These are phyloP conservation scores for Drosophila arizonae DNA, from an alignment of 1,140 invertebrate genomes.

Conservation along the genomic window DNA sequence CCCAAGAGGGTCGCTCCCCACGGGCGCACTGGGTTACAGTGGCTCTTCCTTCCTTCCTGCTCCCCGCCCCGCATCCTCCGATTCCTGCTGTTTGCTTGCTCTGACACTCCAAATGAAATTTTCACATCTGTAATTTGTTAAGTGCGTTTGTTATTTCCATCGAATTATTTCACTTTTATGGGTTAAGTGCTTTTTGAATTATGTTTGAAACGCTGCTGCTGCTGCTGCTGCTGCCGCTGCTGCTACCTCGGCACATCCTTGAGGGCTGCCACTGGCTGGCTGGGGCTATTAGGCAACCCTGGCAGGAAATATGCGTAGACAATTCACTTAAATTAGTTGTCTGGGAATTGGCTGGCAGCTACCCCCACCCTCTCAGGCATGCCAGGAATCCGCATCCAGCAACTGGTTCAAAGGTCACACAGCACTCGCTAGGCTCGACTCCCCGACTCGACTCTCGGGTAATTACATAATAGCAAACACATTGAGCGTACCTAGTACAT, in stretches of 20 bases:
- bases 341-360: slow-evolving; percentile 50
- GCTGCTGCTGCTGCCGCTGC: neutral
- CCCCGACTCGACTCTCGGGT: too few species aligned
- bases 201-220: slow-evolving; percentile 32
- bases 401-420: too few species aligned
- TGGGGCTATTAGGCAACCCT: slow-evolving; percentile 22
- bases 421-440: neutral
- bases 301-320: slow-evolving; percentile 46
- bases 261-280: slow-evolving; percentile 29
- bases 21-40: slow-evolving; percentile 28
- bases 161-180: slow-evolving; percentile 82
- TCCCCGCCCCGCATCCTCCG: slow-evolving; percentile 2
- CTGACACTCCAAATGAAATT: slow-evolving; percentile 78
- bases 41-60: neutral
- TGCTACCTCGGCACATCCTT: slow-evolving; percentile 29
- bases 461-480: too few species aligned
- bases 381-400: neutral
- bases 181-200: slow-evolving; percentile 82
- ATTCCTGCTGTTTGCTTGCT: neutral
- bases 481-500: too few species aligned
- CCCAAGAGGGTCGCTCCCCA: slow-evolving; percentile 38
- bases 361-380: too few species aligned
- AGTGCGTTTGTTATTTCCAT: slow-evolving; percentile 82
- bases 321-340: slow-evolving; percentile 71
- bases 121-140: slow-evolving; percentile 83